A percentile compares a stretch with the other conserved stretches of the same genome.
phyloP scores from a whole-genome alignment of 2,797 vertebrate genomes.

The Tarsius wallacei region DNA sequence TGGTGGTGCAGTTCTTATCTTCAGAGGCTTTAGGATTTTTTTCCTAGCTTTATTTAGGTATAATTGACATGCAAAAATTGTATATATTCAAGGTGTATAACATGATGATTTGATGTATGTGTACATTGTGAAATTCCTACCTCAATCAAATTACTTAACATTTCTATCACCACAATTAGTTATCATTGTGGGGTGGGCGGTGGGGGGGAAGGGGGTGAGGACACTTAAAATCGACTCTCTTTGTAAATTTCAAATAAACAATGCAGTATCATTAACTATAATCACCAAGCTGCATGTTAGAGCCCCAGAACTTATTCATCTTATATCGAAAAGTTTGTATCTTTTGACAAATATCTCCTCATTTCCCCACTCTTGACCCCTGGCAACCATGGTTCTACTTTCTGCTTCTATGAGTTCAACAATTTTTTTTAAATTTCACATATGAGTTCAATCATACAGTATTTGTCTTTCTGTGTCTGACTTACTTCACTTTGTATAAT shows the following conservation, averaged over 20 bases:
- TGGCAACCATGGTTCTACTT: not conserved
- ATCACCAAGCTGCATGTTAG: not conserved
- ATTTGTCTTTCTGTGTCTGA: not conserved
- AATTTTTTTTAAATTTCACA: not conserved
- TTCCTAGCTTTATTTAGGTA: not conserved
- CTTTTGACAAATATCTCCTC: not conserved
- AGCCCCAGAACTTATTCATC: not conserved
- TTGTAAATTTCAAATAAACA: not conserved
- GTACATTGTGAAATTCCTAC: not conserved
- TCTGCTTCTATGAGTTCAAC: not conserved
- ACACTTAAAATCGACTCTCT: not conserved
- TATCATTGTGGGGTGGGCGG: not conserved
- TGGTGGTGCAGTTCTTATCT: not conserved
- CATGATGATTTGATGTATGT: not conserved
- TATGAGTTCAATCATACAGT: not conserved
- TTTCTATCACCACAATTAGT: not conserved
- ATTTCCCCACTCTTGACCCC: not conserved
- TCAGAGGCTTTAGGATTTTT: not conserved
- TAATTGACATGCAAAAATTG: not conserved
- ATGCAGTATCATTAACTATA: not conserved
- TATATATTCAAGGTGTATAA: not conserved
- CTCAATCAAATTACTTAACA: conserved; percentile 4
- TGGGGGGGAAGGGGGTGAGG: not conserved
- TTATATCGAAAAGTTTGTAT: not conserved
- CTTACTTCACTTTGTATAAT: not conserved